A percentile compares a stretch with the other conserved stretches of the same genome.
phyloP scores from a whole-genome alignment of 1,140 invertebrate genomes.

The Trichoplusia ni region DNA sequence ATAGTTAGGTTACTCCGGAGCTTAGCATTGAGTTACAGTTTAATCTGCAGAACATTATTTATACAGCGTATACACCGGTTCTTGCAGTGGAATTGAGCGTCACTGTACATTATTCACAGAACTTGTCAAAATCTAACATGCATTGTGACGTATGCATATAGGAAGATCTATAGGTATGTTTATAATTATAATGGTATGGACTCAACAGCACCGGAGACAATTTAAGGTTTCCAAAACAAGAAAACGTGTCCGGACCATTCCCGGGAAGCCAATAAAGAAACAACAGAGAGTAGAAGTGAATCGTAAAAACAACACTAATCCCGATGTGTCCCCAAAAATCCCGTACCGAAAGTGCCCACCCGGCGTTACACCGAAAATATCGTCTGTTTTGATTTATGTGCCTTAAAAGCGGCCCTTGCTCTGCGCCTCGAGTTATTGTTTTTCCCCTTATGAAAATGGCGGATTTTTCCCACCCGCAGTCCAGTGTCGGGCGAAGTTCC shows the following conservation, averaged over 20 bases:
- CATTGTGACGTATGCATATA: no score
- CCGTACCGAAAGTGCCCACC: constrained; percentile 61
- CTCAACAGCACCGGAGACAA: no score
- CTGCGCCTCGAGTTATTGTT: constrained; percentile 74
- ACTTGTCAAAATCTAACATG: no score
- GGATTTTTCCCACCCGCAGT: constrained; percentile 62
- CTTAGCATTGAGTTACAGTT: constrained; percentile 3
- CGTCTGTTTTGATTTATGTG: constrained; percentile 77
- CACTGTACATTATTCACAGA: no score
- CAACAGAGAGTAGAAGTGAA: constrained; percentile 66
- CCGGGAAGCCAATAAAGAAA: constrained; percentile 63
- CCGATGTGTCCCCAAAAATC: constrained; percentile 72
- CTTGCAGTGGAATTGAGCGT: background rate
- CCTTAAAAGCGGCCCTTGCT: constrained; percentile 73
- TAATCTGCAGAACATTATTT: constrained; percentile 13
- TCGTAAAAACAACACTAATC: constrained; percentile 78
- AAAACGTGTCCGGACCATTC: constrained; percentile 44
- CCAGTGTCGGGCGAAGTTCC: constrained; percentile 60
- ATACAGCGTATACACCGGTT: background rate
- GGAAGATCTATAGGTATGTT: no score
- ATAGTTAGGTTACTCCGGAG: constrained; percentile 14
- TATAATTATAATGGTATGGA: no score
- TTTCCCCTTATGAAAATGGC: constrained; percentile 76
- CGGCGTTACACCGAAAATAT: constrained; percentile 71
- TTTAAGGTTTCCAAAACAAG: constrained; percentile 26